A percentile compares a stretch with the other conserved stretches of the same genome.
phyloP scores from a whole-genome alignment of 2,113 vertebrate species.

The Charina bottae region DNA sequence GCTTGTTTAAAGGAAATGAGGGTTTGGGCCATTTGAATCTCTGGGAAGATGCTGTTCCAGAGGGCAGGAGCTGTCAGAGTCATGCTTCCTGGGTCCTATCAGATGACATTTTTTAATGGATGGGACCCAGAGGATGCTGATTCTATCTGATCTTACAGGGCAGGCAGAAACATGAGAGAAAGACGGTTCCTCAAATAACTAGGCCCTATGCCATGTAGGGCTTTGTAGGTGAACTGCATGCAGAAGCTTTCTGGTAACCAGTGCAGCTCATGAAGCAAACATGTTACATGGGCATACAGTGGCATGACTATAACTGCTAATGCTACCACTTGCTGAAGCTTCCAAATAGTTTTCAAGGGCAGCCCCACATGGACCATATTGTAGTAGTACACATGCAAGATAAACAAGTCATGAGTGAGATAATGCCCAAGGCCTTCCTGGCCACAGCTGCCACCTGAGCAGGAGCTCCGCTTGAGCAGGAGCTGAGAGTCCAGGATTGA shows the following conservation, averaged over 20 bases:
- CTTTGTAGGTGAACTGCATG: not conserved
- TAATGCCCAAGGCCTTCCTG: not conserved
- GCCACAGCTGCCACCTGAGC: not conserved
- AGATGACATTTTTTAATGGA: not conserved
- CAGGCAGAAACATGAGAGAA: not conserved
- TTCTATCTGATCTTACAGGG: not conserved
- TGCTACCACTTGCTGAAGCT: not conserved
- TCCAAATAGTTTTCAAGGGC: not conserved
- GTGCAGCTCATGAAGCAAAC: not conserved
- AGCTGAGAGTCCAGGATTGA: not conserved
- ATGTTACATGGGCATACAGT: not conserved
- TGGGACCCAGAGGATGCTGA: not conserved
- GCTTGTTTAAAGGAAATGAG: not conserved
- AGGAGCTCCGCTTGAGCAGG: not conserved
- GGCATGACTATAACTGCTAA: not conserved
- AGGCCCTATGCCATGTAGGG: not conserved
- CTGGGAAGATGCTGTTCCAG: not conserved
- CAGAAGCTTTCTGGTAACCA: not conserved
- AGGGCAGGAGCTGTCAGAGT: not conserved
- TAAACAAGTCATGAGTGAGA: not conserved
- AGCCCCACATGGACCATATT: not conserved
- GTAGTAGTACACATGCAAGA: not conserved
- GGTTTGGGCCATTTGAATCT: not conserved
- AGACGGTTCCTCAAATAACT: not conserved
- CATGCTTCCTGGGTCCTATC: not conserved